These are phyloP conservation scores for Psylliodes chrysocephalus DNA, from an alignment of 2,888 invertebrate species.

Conservation along the genomic window DNA sequence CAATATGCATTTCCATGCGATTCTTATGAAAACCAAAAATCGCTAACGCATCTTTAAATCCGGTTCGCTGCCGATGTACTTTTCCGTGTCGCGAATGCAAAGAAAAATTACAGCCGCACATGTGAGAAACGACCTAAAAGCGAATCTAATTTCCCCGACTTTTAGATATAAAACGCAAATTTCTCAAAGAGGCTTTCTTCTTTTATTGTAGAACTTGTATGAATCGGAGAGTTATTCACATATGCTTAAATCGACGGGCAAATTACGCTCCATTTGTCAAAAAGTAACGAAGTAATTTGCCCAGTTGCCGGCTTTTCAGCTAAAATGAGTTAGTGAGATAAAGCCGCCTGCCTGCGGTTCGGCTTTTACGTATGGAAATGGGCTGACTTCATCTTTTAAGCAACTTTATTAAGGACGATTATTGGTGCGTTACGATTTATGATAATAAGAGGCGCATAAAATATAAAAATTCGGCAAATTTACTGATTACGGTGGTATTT, in stretches of 20 bases:
- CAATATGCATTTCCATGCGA: background rate
- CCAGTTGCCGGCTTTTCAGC: conserved; percentile 37
- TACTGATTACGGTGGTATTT: too few species aligned
- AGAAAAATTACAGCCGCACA: conserved; percentile 24
- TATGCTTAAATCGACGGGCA: conserved; percentile 37
- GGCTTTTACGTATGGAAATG: conserved; percentile 17
- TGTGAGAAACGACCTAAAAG: conserved; percentile 26
- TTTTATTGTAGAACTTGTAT: conserved; percentile 12
- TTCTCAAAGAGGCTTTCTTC: conserved; percentile 1
- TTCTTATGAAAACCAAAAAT: conserved; percentile 3
- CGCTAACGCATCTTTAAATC: conserved; percentile 22
- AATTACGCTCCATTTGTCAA: conserved; percentile 40
- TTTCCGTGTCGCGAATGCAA: conserved; percentile 14
- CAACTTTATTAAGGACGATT: too few species aligned
- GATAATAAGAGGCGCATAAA: too few species aligned
- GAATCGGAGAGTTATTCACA: conserved; percentile 24
- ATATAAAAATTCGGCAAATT: too few species aligned
- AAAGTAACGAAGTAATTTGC: conserved; percentile 37
- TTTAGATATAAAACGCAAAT: conserved; percentile 20
- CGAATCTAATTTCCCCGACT: conserved; percentile 29
- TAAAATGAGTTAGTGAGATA: conserved; percentile 34
- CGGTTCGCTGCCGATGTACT: conserved; percentile 15
- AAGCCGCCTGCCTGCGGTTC: conserved; percentile 21
- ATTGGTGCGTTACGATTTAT: too few species aligned
- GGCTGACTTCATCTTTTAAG: too few species aligned